These are phyloP conservation scores for Eurypyga helias DNA, from an alignment of 2,113 vertebrate genomes.

Conservation along the genomic window DNA sequence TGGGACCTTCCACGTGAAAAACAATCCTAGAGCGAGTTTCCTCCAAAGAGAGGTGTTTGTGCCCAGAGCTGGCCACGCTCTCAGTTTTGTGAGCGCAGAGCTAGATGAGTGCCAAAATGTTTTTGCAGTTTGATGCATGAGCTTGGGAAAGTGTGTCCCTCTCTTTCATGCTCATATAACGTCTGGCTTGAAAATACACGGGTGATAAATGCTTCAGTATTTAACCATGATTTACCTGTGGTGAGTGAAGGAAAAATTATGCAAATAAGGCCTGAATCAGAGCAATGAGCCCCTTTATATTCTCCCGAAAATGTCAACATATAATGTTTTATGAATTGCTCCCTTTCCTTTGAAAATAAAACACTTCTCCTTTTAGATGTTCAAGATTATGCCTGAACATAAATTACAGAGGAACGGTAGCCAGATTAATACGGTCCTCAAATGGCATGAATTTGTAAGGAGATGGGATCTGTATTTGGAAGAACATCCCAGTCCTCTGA, in stretches of 20 bases:
- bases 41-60: not conserved
- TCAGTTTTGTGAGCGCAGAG: not conserved
- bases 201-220: slow-evolving; percentile 76
- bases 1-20: not conserved
- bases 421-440: not conserved
- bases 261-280: slow-evolving; percentile 69
- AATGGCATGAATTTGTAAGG: not conserved
- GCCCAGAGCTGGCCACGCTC: not conserved
- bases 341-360: slow-evolving; percentile 57
- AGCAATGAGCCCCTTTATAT: slow-evolving; percentile 60
- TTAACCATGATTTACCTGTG: slow-evolving; percentile 76
- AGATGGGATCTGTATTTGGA: not conserved
- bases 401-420: slow-evolving; percentile 24
- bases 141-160: not conserved
- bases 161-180: not conserved
- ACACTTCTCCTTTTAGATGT: slow-evolving; percentile 33
- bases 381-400: slow-evolving; percentile 20
- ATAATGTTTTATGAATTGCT: slow-evolving; percentile 67
- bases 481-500: not conserved
- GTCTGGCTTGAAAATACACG: slow-evolving; percentile 54
- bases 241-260: slow-evolving; percentile 69
- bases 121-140: not conserved
- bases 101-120: not conserved
- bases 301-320: slow-evolving; percentile 54
- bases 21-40: not conserved